These are phyloP conservation scores for Trissolcus basalis DNA, from an alignment of 1,140 invertebrate genomes.

Conservation along the genomic window DNA sequence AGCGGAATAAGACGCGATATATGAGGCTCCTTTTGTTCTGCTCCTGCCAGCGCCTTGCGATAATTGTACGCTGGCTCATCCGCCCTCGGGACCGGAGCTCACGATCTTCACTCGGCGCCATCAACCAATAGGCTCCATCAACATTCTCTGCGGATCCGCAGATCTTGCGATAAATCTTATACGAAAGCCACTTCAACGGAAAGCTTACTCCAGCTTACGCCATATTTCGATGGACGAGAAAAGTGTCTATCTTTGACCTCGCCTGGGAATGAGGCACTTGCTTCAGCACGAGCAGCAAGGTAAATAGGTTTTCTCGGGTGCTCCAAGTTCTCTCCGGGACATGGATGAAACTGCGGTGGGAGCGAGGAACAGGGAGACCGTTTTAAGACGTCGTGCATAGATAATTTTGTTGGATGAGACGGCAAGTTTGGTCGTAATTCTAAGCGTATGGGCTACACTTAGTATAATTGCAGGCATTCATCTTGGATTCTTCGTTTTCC, in stretches of 20 bases:
- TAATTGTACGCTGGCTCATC: slow-evolving; percentile 34
- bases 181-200: slow-evolving; percentile 6
- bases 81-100: slow-evolving; percentile 18
- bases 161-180: slow-evolving; percentile 6
- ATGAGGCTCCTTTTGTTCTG: slow-evolving; percentile 48
- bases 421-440: no score
- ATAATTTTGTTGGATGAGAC: neutral
- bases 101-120: no score
- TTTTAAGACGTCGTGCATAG: neutral
- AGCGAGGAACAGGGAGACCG: neutral
- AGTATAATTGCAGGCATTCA: no score
- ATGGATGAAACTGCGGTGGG: no score
- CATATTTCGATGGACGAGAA: slow-evolving; percentile 3
- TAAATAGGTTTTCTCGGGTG: slow-evolving; percentile 8
- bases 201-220: neutral
- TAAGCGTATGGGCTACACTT: no score
- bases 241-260: slow-evolving; percentile 13
- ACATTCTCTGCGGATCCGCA: neutral
- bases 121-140: neutral
- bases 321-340: neutral
- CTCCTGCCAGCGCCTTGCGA: slow-evolving; percentile 28
- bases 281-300: neutral
- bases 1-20: slow-evolving; percentile 57
- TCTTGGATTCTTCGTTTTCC: no score
- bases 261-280: neutral